Evolutionary conservation across 2,888 invertebrate genomes (phyloP), one percentile per base, ranked within the genome.

Genomic region (Philereme transversata): DNA sequence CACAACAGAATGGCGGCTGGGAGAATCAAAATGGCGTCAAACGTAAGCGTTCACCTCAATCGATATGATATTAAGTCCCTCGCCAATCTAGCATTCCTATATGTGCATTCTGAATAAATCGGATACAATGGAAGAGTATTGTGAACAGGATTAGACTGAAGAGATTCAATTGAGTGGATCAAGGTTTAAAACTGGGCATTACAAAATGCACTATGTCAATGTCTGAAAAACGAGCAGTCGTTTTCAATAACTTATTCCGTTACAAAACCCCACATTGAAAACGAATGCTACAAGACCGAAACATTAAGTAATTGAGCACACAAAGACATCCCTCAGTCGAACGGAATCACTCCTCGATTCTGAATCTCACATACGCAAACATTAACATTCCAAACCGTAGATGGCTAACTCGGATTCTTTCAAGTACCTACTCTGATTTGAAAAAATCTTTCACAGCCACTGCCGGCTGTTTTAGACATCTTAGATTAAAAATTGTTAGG

Each of bases 91-190:
- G 59, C 66, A 67, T 65, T 69, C 69, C 59, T 63, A 63, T 60
- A 60, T 45, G 55, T 55, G 60, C 62, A 53, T 65, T 69, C 68
- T 70, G 65, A 65, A 66, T 65, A 57, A 57, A 64, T 69, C 60
- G 63, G 71, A 68, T 71, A 73, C 70, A 75, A 70, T 78, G 83
- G 84, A 83, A 84, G 85, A 84, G 84, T 82, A 82, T 83, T 80
- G 82, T 81, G 82, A 77, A 74, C 75, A 76, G 77, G 70, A 71
- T 71, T 72, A 67, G 58, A 60, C 62, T 70, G 65, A 60, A 62
- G 76, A 78, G 79, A 79, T 77, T 79, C 80, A 69, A 76, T 74
- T 71, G 77, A 75, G 73, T 71, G 69, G 55, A 70, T 68, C 65
- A 47, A 60, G 62, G 54, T 40, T 36, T 59, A 36, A 49, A 22